Evolutionary conservation across 2,888 invertebrate species (phyloP), one percentile per base, ranked within the genome.

Genomic region (Gryllus longicercus): DNA sequence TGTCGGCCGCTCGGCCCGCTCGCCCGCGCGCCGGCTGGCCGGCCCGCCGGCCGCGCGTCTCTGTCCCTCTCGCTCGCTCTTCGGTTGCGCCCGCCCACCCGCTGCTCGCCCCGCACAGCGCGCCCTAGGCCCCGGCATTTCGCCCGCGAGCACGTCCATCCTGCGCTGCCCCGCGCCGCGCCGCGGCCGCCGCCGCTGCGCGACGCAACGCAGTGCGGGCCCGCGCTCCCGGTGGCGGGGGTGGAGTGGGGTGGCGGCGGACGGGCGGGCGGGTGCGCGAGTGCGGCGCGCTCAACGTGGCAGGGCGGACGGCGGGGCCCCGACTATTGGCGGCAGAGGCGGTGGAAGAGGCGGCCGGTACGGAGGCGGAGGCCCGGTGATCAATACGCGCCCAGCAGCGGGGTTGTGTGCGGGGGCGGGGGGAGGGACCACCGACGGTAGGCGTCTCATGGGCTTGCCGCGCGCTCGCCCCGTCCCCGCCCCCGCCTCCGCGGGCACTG

Each of bases 251-350:
- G 50, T 50, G 77, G 50, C 18, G 11, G 25, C 77, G 77, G 77
- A 49, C 23, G 49, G 18, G 38, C 11, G 10, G 51, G 50, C 51
- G 23, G 51, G 76, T n/a, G n/a, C 76, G 76, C 76, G 50, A 76
- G 76, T 76, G 76, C 76, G 49, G 76, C 76, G 76, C 50, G 38
- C 38, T 38, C 38, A 38, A 38, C 38, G 38, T 38, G 38, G n/a
- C 63, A 4, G 63, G 14, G 63, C 63, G 63, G 16, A 14, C n/a
- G 16, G 63, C 63, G 63, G 63, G n/a, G 14, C 63, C 10, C 16
- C 63, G 63, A 63, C 3, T 63, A 63, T 63, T 63, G 63, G 63
- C 2, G 63, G 63, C 63, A 10, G 63, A 8, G 63, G 63, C 16
- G 12, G 12, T 51, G 25, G 51, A 2, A 18, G 51, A 51, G 51